Evolutionary conservation across 2,797 vertebrate genomes (phyloP), one percentile per base, ranked within the genome.

Genomic region (Neoniphon sammara): DNA sequence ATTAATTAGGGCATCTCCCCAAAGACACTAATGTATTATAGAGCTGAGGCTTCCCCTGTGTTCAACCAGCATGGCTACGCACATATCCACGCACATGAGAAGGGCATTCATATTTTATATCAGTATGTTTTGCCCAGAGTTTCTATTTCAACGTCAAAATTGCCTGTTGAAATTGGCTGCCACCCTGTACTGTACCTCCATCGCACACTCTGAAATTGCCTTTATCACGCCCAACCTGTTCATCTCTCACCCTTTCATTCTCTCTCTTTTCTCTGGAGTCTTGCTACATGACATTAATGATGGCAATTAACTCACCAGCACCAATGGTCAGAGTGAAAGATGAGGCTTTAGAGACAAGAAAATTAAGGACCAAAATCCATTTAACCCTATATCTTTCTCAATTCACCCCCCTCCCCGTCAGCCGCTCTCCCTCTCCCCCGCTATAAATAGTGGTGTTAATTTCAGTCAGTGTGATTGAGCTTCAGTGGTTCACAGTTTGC

Each of bases 381-480:
- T 89, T 79, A 84, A 88, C 77, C 58, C 70, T 65, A 31, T 58
- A 14, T 82, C 42, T 79, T 70, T 75, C 68, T 77, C 70, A 27
- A 10, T n/a, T 53, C 7, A n/a, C 57, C 15, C 31, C 47, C 9
- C 25, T 10, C 54, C 30, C 21, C 34, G 30, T 23, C 63, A 21
- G 30, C 68, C 75, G 50, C 65, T 70, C 56, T 72, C 73, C 63
- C 60, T 77, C 75, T 68, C 78, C 83, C 82, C 75, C 74, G 91
- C 91, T 92, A 93, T 92, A 92, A 94, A 93, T 94, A 93, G 87
- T 53, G 58, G 85, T 88, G 92, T 91, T 93, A 93, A 94, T 93
- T 93, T 93, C 90, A 94, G 90, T 86, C 91, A 12, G 89, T 81
- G 91, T 85, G 89, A 91, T 77, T 84, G 81, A 91, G 85, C 83